These are phyloP conservation scores for Dilophus febrilis DNA, from an alignment of 2,888 invertebrate genomes.

Conservation along the genomic window DNA sequence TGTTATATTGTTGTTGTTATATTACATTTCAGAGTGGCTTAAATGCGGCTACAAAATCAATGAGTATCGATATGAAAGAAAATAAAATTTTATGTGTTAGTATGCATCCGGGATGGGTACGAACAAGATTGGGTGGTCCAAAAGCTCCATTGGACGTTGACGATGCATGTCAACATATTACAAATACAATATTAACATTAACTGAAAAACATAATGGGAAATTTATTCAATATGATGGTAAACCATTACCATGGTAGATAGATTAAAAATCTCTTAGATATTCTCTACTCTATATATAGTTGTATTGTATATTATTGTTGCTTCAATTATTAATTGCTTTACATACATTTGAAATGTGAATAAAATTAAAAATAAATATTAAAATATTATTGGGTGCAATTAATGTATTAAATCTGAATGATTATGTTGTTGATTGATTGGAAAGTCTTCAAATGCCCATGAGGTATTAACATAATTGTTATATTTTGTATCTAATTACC, in stretches of 20 bases:
- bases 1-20: neutral
- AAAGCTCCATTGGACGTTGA: slow-evolving; percentile 58
- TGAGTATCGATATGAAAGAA: slow-evolving; percentile 62
- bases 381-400: too few relatives aligned
- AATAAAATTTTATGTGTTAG: slow-evolving; percentile 55
- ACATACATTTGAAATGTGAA: too few relatives aligned
- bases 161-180: slow-evolving; percentile 44
- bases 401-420: too few relatives aligned
- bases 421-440: too few relatives aligned
- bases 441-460: too few relatives aligned
- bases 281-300: too few relatives aligned
- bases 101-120: slow-evolving; percentile 85
- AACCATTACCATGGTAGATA: slow-evolving; percentile 54
- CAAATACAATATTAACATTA: slow-evolving; percentile 45
- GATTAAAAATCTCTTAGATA: too few relatives aligned
- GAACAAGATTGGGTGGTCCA: slow-evolving; percentile 74
- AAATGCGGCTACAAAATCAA: slow-evolving; percentile 71
- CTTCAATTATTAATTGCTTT: too few relatives aligned
- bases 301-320: too few relatives aligned
- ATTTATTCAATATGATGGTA: slow-evolving; percentile 64
- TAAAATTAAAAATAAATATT: too few relatives aligned
- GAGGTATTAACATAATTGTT: too few relatives aligned
- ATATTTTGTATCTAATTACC: too few relatives aligned
- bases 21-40: slow-evolving; percentile 46
- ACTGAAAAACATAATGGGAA: slow-evolving; percentile 51